These are phyloP conservation scores for Hylomyscus alleni DNA, from an alignment of 2,797 vertebrate species.

Conservation along the genomic window DNA sequence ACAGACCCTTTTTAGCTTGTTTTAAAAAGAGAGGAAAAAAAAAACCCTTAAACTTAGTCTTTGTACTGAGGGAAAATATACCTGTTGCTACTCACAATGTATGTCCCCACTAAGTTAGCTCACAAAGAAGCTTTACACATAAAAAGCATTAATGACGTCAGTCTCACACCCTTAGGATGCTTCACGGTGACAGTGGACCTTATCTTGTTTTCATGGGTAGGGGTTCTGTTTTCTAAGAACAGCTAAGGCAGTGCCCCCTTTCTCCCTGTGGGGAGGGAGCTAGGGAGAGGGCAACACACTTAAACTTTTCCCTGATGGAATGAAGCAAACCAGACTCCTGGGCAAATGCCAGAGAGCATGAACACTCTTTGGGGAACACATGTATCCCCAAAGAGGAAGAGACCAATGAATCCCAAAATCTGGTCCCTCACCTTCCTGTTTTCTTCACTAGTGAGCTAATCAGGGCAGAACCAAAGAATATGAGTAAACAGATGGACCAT, in stretches of 20 bases:
- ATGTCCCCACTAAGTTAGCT: constrained; percentile 79
- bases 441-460: constrained; percentile 87
- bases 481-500: constrained; percentile 86
- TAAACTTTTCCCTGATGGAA: constrained; percentile 84
- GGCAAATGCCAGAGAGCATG: constrained; percentile 86
- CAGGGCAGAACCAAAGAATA: constrained; percentile 83
- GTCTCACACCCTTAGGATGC: constrained; percentile 67
- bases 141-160: constrained; percentile 78
- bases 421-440: constrained; percentile 88
- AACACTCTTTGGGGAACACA: constrained; percentile 66
- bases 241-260: constrained; percentile 30
- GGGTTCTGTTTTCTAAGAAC: constrained; percentile 72
- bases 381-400: constrained; percentile 88
- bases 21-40: constrained; percentile 84
- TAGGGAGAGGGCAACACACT: constrained; percentile 47
- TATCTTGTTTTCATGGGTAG: constrained; percentile 24
- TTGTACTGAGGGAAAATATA: constrained; percentile 82
- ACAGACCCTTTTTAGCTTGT: constrained; percentile 87
- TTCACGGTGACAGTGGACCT: constrained; percentile 82
- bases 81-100: constrained; percentile 87
- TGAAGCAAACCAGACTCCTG: constrained; percentile 73
- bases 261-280: background rate
- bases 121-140: constrained; percentile 74
- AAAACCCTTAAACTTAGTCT: constrained; percentile 87
- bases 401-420: constrained; percentile 89